Evolutionary conservation across 2,797 vertebrate species (phyloP), one percentile per base, ranked within the genome.

Genomic region (Cheirogaleus major): DNA sequence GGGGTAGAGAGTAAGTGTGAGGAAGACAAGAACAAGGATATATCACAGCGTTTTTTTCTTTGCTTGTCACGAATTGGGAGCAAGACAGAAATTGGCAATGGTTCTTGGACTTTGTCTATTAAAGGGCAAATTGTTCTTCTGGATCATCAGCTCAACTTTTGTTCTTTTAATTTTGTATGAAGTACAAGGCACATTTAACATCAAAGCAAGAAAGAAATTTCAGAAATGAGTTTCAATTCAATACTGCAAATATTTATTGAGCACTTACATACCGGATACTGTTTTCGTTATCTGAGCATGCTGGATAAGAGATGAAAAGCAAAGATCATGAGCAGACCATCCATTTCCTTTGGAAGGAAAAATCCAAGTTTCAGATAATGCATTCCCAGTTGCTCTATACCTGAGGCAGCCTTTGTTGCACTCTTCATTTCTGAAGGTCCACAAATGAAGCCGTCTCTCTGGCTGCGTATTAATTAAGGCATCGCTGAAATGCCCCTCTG

Each of bases 401-500:
- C 23, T 75, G 52, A 94, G 94, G 91, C 96, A 27, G n/a, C 84
- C 93, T 97, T 97, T 95, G 92, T 95, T 92, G 17, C 75, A 72
- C 79, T 96, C 78, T 63, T 92, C 90, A 57, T 92, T 97, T 96
- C 92, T 95, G 87, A 95, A 95, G 94, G 50, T 93, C 94, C 87
- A 91, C 78, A 1, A 1, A 96, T 82, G 88, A 95, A 98, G 73
- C 92, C 95, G 38, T 97, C 96, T 97, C 43, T 69, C 85, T 57
- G 78, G 86, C 75, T 97, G 95, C 20, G 1, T 61, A 90, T 84
- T 97, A 84, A 55, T 93, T 95, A 97, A 91, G 96, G 95, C 95
- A 81, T 93, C 94, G 97, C 95, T 89, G 93, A 96, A 98, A 96
- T 75, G 97, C 92, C 65, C 97, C 89, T 96, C 27, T 32, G 96